Percentiles rank a stretch among this genome's conserved stretches.
Conservation (phyloP, 2,113 vertebrate genomes). For the Prunella fulvescens region DNA sequence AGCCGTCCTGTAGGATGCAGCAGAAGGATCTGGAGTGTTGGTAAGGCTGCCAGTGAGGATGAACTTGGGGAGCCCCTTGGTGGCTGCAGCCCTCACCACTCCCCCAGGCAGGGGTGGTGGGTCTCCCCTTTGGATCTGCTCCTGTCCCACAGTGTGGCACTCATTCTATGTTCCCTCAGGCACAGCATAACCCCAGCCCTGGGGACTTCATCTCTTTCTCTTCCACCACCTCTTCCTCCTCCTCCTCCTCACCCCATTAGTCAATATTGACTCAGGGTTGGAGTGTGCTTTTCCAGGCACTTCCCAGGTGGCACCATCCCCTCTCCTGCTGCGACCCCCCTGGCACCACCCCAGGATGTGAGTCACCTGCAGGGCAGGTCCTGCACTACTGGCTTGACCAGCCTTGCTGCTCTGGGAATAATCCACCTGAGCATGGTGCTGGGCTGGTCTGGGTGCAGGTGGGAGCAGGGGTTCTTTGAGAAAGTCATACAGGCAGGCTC, state of each 20-base stretch:
- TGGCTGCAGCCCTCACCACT: neutral
- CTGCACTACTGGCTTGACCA: neutral
- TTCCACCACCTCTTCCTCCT: neutral
- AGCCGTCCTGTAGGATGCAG: neutral
- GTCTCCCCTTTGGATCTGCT: neutral
- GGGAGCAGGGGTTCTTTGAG: neutral
- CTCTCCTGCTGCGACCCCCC: neutral
- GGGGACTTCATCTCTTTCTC: neutral
- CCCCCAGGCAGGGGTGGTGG: too few relatives aligned
- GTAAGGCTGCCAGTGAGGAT: neutral
- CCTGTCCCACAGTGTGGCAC: neutral
- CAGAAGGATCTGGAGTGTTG: neutral
- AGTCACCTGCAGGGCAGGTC: neutral
- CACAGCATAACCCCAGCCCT: neutral
- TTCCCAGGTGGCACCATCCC: neutral
- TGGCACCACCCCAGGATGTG: neutral
- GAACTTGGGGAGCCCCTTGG: neutral
- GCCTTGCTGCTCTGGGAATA: neutral
- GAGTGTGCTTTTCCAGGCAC: accelerated
- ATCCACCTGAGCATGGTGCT: neutral
- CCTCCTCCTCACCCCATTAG: neutral
- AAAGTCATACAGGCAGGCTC: neutral
- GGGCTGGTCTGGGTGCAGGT: neutral
- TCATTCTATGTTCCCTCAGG: neutral
- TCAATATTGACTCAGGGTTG: conserved; percentile 39